phyloP scores from a whole-genome alignment of 2,797 vertebrate species.

The Nannoperca obscura region DNA sequence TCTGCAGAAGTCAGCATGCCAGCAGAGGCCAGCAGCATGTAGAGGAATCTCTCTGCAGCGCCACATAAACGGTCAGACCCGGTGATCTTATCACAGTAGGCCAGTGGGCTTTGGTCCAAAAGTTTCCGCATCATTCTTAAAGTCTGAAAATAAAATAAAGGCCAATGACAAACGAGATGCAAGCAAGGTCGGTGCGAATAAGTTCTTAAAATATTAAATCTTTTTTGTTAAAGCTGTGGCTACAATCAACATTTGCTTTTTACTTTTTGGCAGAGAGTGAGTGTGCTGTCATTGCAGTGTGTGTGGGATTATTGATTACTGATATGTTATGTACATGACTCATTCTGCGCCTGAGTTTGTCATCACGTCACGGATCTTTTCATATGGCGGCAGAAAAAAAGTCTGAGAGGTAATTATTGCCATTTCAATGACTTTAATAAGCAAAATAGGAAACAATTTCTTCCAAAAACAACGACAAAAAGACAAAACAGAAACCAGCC shows the following conservation, averaged over 20 bases:
- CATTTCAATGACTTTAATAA: slow-evolving; percentile 99
- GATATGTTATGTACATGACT: slow-evolving; percentile 17
- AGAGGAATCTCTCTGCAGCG: slow-evolving; percentile 74
- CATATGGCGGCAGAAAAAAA: slow-evolving; percentile 43
- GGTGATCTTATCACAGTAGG: slow-evolving; percentile 65
- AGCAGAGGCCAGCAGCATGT: slow-evolving; percentile 66
- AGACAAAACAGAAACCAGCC: slow-evolving; percentile 99
- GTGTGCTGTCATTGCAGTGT: slow-evolving; percentile 2
- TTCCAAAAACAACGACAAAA: slow-evolving; percentile 89
- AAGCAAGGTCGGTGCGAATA: slow-evolving; percentile 2
- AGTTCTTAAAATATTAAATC: neutral
- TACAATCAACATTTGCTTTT: neutral
- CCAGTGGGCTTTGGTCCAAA: slow-evolving; percentile 56
- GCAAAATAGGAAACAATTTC: slow-evolving; percentile 99
- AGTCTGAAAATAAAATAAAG: slow-evolving; percentile 47
- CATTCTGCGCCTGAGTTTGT: slow-evolving; percentile 4
- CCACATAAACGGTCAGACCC: slow-evolving; percentile 59
- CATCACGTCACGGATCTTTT: slow-evolving; percentile 1
- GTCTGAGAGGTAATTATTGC: slow-evolving; percentile 84
- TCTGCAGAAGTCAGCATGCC: slow-evolving; percentile 83
- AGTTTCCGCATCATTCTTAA: slow-evolving; percentile 38
- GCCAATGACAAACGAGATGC: slow-evolving; percentile 11
- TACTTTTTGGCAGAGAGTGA: neutral
- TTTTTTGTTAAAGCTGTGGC: neutral
- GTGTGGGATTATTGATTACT: slow-evolving; percentile 22